A percentile compares a stretch with the other conserved stretches of the same genome.
phyloP scores from a whole-genome alignment of 2,113 vertebrate species.

The Epinephelus lanceolatus region DNA sequence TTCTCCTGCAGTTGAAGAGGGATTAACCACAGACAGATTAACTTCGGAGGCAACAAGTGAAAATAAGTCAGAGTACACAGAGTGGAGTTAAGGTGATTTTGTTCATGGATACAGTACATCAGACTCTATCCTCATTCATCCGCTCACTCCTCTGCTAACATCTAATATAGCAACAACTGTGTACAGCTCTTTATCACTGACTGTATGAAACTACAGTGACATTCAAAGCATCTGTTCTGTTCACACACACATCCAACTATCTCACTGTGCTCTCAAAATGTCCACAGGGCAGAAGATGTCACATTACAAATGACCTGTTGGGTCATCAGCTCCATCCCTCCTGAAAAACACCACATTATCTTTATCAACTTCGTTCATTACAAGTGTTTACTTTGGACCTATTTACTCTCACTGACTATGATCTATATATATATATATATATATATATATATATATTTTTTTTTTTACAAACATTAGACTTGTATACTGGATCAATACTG shows the following conservation, averaged over 20 bases:
- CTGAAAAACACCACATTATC: background rate
- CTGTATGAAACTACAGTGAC: background rate
- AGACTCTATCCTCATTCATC: background rate
- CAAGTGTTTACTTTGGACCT: background rate
- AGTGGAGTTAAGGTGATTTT: background rate
- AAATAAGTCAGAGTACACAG: conserved; percentile 2
- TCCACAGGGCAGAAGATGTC: background rate
- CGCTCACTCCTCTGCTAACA: background rate
- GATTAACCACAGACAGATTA: conserved; percentile 59
- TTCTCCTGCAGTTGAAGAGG: conserved; percentile 27
- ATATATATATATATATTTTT: too few species aligned
- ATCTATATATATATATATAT: too few species aligned
- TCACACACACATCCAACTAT: background rate
- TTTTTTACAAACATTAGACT: background rate
- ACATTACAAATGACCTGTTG: background rate
- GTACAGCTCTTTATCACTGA: background rate
- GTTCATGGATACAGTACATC: background rate
- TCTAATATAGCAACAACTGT: too few species aligned
- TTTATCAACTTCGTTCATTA: too few species aligned
- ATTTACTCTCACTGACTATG: background rate
- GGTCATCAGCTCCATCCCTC: background rate
- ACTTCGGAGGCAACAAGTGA: conserved; percentile 11
- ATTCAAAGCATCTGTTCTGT: background rate
- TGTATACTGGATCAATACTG: background rate
- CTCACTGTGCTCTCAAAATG: background rate